Evolutionary conservation across 2,113 vertebrate species (phyloP), one percentile per base, ranked within the genome.

Genomic region (Cepphus grylle): DNA sequence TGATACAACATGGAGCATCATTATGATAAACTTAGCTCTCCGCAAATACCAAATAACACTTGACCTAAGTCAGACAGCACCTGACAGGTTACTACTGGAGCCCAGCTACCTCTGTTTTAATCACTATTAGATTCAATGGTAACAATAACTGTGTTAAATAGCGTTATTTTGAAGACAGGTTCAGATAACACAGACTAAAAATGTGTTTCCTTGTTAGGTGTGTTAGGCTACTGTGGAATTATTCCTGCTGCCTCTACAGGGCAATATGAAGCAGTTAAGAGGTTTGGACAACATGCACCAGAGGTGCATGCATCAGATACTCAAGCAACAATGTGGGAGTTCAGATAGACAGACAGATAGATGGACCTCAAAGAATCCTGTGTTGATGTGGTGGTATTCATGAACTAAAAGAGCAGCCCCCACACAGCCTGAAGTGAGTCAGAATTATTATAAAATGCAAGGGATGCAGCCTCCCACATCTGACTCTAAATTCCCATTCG

Each of bases 361-460:
- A 91, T 86, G 95, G 95, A 94, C 92, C 91, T 93, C 73, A 91
- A 53, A 97, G 85, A 96, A 82, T 93, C 89, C 96, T 93, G 65
- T 97, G 94, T 97, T 96, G 95, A 96, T 97, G 93, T 96, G 86
- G 74, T 97, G 96, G 95, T 83, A 97, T 97, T 97, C 97, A 94
- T 96, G 85, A 96, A 82, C 97, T 97, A 88, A 96, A 96, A 97
- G 90, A 98, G 90, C 97, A 98, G 95, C 96, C 96, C 96, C 95
- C 97, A 98, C 97, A 97, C 86, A 97, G 97, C 94, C 93, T 97
- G 91, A 97, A 98, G 92, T 97, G 97, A 98, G 97, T 98, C 98
- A 98, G 97, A 90, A 97, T 98, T 97, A 98, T 98, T 98, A 98
- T 98, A 97, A 98, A 97, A 98, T 96, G 96, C 96, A 97, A 97